Evolutionary conservation across 2,888 invertebrate species (phyloP).

Genomic region (Cantharis nigra): DNA sequence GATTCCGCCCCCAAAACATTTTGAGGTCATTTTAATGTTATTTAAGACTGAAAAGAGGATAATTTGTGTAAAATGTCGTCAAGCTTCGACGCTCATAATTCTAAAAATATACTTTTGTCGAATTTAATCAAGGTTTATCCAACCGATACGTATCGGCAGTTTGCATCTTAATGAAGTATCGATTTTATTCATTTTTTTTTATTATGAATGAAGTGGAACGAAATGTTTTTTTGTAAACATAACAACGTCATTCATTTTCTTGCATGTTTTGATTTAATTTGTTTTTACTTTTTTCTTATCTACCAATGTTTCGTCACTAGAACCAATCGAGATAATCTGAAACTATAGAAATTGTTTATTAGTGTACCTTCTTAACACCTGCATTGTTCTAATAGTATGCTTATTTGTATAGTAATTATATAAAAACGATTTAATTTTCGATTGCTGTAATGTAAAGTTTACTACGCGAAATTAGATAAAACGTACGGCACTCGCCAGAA

Average conservation of each 20-base stretch:
- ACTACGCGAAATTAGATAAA: too few relatives aligned
- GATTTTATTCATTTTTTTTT: neutral
- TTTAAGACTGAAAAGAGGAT: neutral
- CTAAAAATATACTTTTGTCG: neutral
- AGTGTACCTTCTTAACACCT: too few relatives aligned
- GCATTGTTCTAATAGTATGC: too few relatives aligned
- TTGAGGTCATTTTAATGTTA: slow-evolving; percentile 1
- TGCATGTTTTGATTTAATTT: neutral
- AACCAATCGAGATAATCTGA: neutral
- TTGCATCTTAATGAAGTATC: slow-evolving; percentile 10
- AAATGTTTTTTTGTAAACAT: neutral
- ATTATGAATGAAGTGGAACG: neutral
- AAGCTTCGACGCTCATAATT: neutral
- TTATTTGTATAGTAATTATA: too few relatives aligned
- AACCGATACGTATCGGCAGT: neutral
- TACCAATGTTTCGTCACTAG: neutral
- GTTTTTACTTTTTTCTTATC: neutral
- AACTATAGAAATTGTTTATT: neutral
- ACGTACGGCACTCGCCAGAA: too few relatives aligned
- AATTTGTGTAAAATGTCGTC: neutral
- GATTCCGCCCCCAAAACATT: neutral
- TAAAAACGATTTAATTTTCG: too few relatives aligned
- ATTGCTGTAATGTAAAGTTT: too few relatives aligned
- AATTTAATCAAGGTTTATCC: neutral
- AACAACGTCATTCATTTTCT: neutral